Evolutionary conservation across 2,113 vertebrate species (phyloP), one percentile per base, ranked within the genome.

Genomic region (Phaethon lepturus): DNA sequence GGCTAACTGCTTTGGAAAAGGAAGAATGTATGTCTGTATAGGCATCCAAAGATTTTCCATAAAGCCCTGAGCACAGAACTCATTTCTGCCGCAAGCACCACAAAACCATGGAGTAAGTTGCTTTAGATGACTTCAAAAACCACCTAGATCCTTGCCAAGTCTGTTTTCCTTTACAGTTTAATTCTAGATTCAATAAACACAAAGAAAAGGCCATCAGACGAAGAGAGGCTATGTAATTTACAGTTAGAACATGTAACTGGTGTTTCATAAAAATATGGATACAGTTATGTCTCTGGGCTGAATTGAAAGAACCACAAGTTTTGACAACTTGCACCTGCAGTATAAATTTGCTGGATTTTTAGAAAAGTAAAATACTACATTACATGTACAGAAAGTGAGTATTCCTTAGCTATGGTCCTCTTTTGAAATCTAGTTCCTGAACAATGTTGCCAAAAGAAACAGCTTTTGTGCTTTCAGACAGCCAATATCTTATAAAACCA

Each of bases 381-480:
- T 87, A 88, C 60, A 67, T 77, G 64, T 91, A 86, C 42, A 95
- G 40, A 86, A 91, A 83, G 35, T 13, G 20, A 3, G 6, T 89
- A 92, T 84, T 76, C 84, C 95, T 92, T 63, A 91, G 89, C 74
- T 79, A 67, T 81, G 52, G 44, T 35, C 42, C 26, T 69, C 55
- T 87, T 97, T 95, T 94, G 66, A 97, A 97, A 96, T 22, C 3
- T 28, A 94, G 94, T 26, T 95, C 52, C 56, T 90, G 64, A 96
- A 68, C 23, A 60, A 35, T 23, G 14, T 50, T 96, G 74, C 97
- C 95, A 97, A 94, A 94, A 93, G 90, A 95, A 97, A 94, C 56
- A 95, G 33, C 26, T 96, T 95, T 96, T 97, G 71, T 95, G 78
- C 82, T 97, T 96, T 94, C 69, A 94, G 96, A 96, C 69, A 95